These are phyloP conservation scores for Crematogaster levior DNA, from an alignment of 2,888 invertebrate genomes.

Conservation along the genomic window DNA sequence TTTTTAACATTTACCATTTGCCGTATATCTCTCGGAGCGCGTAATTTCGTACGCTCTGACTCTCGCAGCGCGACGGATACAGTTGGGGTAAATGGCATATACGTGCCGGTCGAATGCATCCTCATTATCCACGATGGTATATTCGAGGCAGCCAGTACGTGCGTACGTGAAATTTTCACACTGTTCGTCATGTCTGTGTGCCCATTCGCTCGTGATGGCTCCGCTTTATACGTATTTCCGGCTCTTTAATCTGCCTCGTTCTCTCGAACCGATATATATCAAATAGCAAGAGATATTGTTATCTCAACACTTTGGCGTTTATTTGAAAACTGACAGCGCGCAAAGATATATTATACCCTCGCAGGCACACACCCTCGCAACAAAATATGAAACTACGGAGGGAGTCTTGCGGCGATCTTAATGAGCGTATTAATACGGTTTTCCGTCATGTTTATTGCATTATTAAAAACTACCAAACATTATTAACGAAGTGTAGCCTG, in stretches of 20 bases:
- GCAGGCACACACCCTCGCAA: neutral
- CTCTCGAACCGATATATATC: conserved; percentile 22
- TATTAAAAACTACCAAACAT: conserved; percentile 19
- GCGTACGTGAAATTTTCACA: conserved; percentile 79
- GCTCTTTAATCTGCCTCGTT: conserved; percentile 45
- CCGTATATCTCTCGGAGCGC: conserved; percentile 16
- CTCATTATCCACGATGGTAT: conserved; percentile 72
- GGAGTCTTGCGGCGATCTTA: neutral
- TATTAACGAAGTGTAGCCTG: conserved; percentile 11
- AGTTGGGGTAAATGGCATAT: conserved; percentile 59
- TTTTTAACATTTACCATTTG: conserved; percentile 57
- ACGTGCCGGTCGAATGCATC: conserved; percentile 71
- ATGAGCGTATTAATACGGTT: neutral
- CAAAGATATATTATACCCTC: neutral
- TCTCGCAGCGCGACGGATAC: conserved; percentile 45
- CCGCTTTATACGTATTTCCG: conserved; percentile 40
- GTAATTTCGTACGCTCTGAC: conserved; percentile 28
- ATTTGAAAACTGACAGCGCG: conserved; percentile 17
- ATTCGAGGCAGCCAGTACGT: conserved; percentile 71
- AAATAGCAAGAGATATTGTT: conserved; percentile 17
- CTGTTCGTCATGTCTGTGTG: conserved; percentile 58
- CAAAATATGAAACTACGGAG: conserved; percentile 1
- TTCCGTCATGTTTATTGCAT: neutral
- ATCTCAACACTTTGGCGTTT: conserved; percentile 35
- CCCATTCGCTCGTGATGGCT: conserved; percentile 37